Evolutionary conservation across 2,888 invertebrate species (phyloP).

Genomic region (Drosophila neutralis): DNA sequence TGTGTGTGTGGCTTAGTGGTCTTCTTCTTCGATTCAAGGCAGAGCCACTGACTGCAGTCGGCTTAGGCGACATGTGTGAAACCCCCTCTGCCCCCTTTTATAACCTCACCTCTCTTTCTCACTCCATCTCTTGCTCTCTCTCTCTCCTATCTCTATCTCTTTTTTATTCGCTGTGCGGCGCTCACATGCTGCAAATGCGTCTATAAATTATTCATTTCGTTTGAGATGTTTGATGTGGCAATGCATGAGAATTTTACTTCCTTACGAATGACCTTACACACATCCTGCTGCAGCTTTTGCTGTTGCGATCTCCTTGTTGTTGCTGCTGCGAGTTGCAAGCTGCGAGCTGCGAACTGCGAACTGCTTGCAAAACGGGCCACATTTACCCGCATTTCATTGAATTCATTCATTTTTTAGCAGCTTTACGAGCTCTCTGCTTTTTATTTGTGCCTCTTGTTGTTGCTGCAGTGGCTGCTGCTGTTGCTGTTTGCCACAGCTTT

Average conservation of each 20-base stretch:
- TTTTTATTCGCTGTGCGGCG: background rate
- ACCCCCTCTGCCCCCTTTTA: no score
- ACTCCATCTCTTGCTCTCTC: background rate
- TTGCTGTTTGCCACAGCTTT: conserved; percentile 73
- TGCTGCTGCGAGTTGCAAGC: conserved; percentile 7
- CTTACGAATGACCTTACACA: conserved; percentile 56
- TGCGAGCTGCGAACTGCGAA: conserved; percentile 4
- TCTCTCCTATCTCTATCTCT: background rate
- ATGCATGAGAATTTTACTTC: conserved; percentile 33
- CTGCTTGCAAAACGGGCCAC: conserved; percentile 36
- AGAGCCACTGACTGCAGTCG: conserved; percentile 53
- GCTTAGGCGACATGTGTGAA: conserved; percentile 52
- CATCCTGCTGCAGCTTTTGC: conserved; percentile 14
- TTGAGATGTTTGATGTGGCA: conserved; percentile 79
- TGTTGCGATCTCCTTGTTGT: conserved; percentile 9
- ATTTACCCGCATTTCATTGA: conserved; percentile 73
- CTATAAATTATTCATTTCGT: conserved; percentile 82
- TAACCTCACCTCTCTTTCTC: background rate
- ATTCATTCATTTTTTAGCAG: conserved; percentile 77
- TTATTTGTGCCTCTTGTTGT: conserved; percentile 29
- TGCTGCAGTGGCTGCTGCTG: conserved; percentile 23
- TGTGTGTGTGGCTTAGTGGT: conserved; percentile 13
- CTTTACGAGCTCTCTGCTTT: conserved; percentile 27
- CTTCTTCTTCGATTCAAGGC: conserved; percentile 28
- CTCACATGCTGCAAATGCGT: conserved; percentile 59